phyloP scores from a whole-genome alignment of 2,888 invertebrate species.

The Drosophila mayaguana region DNA sequence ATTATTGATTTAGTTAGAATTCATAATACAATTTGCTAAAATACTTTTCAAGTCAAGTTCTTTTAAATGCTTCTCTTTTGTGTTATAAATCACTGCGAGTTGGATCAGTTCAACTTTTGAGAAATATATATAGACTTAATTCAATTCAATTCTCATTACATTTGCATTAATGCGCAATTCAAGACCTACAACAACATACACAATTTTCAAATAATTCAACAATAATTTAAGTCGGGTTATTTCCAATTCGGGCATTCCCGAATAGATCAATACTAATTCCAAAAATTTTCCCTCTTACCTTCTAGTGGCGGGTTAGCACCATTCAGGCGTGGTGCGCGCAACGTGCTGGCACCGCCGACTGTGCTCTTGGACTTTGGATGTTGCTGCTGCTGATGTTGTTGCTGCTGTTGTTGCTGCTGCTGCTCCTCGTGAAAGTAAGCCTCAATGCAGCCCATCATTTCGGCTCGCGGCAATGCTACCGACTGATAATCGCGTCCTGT shows the following conservation, averaged over 20 bases:
- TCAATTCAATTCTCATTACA: no score
- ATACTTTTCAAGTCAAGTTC: not conserved
- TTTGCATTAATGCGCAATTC: not conserved
- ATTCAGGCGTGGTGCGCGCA: constrained; percentile 81
- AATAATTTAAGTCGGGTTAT: not conserved
- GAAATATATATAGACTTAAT: not conserved
- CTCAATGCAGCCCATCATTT: constrained; percentile 90
- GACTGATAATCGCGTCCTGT: constrained; percentile 80
- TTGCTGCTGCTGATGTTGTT: constrained; percentile 82
- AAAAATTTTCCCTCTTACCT: constrained; percentile 70
- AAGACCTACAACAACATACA: no score
- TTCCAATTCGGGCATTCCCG: not conserved
- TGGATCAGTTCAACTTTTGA: not conserved
- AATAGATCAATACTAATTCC: no score
- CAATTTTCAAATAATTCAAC: not conserved
- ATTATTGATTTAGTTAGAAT: not conserved
- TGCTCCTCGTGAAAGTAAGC: constrained; percentile 90
- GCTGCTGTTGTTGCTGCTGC: constrained; percentile 81
- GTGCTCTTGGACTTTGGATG: constrained; percentile 61
- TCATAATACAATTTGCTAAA: not conserved
- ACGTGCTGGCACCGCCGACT: constrained; percentile 56
- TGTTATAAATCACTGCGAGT: not conserved
- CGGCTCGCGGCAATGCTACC: constrained; percentile 88
- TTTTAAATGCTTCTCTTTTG: not conserved
- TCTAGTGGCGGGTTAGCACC: constrained; percentile 84